phyloP scores from a whole-genome alignment of 2,113 vertebrate genomes.

The Calypte anna region DNA sequence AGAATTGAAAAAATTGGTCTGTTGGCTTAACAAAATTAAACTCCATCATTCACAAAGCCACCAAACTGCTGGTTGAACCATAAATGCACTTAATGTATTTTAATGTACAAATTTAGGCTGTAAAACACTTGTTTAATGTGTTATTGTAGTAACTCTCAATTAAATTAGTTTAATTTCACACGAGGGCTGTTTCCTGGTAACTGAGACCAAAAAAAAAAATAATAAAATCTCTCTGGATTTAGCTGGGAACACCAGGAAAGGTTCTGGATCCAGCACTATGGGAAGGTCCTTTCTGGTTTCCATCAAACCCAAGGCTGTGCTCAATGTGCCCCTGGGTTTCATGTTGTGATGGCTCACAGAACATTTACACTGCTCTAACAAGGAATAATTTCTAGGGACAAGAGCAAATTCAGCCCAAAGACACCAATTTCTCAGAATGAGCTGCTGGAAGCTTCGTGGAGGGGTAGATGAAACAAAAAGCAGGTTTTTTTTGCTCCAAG shows the following conservation, averaged over 20 bases:
- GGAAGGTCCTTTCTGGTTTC: background rate
- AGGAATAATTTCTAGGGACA: background rate
- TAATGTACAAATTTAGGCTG: background rate
- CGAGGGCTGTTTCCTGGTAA: background rate
- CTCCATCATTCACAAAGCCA: background rate
- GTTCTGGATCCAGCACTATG: background rate
- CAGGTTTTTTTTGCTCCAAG: background rate
- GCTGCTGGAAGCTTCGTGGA: fast-evolving
- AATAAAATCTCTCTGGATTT: background rate
- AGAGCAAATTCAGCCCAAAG: background rate
- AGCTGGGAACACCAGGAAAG: background rate
- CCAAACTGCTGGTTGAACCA: background rate
- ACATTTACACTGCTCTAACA: background rate
- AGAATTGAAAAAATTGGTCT: background rate
- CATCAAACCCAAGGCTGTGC: background rate
- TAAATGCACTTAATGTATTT: background rate
- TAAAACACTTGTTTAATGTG: background rate
- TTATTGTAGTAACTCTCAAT: background rate
- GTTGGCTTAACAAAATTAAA: background rate
- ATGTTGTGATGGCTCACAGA: fast-evolving
- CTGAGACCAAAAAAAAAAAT: background rate
- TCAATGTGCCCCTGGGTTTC: background rate
- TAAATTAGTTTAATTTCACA: background rate
- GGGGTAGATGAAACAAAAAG: background rate
- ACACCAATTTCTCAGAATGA: background rate